phyloP scores from a whole-genome alignment of 2,113 vertebrate species.

The Talpa occidentalis region DNA sequence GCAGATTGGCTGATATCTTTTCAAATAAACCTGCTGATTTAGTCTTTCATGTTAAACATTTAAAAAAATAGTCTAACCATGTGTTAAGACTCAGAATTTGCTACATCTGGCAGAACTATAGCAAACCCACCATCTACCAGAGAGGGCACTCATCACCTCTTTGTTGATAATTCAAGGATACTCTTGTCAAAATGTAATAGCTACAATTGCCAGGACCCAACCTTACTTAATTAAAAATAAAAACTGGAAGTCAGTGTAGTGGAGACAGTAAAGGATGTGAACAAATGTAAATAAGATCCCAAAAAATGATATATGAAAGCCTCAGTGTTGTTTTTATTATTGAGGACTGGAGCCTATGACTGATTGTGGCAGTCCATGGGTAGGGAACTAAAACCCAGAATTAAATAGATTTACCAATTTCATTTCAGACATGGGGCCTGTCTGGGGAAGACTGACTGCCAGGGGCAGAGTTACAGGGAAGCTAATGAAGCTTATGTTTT shows the following conservation, averaged over 20 bases:
- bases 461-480: neutral
- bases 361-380: neutral
- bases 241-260: neutral
- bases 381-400: neutral
- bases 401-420: neutral
- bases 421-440: rapidly evolving
- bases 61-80: neutral
- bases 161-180: neutral
- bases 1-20: neutral
- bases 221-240: neutral
- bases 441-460: neutral
- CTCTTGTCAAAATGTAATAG: neutral
- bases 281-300: neutral
- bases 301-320: neutral
- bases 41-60: neutral
- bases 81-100: neutral
- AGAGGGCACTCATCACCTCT: neutral
- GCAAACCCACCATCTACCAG: neutral
- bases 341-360: neutral
- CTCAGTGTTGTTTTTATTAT: neutral
- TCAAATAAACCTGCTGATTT: neutral
- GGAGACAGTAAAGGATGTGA: neutral
- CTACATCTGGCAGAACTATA: rapidly evolving
- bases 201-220: neutral
- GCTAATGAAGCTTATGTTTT: neutral